Conservation (phyloP, 2,797 vertebrate species). For the Onychomys arenicola region DNA sequence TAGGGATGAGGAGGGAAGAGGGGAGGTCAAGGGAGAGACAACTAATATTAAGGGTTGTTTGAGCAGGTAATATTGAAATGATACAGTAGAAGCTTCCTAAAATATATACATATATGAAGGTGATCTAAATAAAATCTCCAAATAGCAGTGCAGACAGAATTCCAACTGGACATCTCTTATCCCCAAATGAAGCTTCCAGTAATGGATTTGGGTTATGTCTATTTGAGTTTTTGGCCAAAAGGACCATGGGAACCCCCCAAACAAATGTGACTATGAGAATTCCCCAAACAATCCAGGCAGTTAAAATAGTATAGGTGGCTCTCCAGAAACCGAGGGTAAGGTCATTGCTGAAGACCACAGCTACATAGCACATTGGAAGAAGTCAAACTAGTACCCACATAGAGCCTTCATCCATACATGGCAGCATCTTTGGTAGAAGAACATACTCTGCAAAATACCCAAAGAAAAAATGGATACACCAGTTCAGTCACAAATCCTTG, state of each 20-base stretch:
- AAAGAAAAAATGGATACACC: neutral
- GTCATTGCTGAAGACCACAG: neutral
- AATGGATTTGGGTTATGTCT: neutral
- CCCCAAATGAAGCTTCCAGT: neutral
- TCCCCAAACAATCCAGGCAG: neutral
- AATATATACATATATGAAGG: neutral
- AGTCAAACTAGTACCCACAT: neutral
- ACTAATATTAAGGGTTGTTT: neutral
- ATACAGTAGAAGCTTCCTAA: neutral
- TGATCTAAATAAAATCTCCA: neutral
- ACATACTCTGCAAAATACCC: neutral
- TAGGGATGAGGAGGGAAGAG: no score
- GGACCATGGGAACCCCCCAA: neutral
- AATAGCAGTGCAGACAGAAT: neutral
- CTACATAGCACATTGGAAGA: neutral
- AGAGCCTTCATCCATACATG: neutral
- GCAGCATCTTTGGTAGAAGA: neutral
- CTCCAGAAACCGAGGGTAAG: neutral
- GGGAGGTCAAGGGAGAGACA: neutral
- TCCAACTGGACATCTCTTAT: neutral
- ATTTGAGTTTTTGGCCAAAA: neutral
- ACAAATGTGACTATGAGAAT: neutral
- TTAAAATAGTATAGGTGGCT: neutral
- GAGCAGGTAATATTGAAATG: neutral
- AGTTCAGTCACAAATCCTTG: neutral